Evolutionary conservation across 2,888 invertebrate genomes (phyloP), one percentile per base, ranked within the genome.

Genomic region (Erebia aethiops): DNA sequence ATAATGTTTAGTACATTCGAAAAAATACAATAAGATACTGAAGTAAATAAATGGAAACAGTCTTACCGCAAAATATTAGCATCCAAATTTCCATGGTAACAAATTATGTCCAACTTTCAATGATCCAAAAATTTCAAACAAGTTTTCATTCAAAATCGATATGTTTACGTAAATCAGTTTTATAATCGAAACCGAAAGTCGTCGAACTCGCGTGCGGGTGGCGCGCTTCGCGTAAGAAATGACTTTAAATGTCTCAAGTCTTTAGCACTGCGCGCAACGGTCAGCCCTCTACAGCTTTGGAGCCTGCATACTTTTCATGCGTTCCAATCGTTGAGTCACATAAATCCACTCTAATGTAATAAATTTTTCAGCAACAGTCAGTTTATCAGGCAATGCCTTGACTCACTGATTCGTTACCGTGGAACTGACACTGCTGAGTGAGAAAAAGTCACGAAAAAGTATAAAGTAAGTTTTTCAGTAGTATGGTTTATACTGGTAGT

Each of bases 191-290:
- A 52, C 70, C 74, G 78, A 77, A 74, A 75, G 74, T 80, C 80
- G 82, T 81, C 63, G 67, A 81, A 78, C 80, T 85, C 90, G 89
- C 90, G 85, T 88, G 86, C 83, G 84, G 86, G 84, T 82, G 78
- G 81, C 87, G 87, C 89, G 90, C 83, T 82, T 83, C 88, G 84
- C 87, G 87, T 81, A 84, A 84, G 83, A 82, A 91, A 86, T 90
- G 87, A 83, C 77, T 78, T 76, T 75, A 75, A 75, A 71, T 71
- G 74, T 72, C 57, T 77, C 66, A 62, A 72, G 72, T 71, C 64
- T 71, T 77, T 74, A 75, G 71, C 74, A 51, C 73, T 56, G 69
- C 64, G 71, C 70, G 69, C 71, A 67, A 61, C 65, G 52, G 69
- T 58, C 71, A 71, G 67, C 69, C 69, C 57, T 72, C 62, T n/a